phyloP scores from a whole-genome alignment of 2,797 vertebrate genomes.

The Semotilus atromaculatus region DNA sequence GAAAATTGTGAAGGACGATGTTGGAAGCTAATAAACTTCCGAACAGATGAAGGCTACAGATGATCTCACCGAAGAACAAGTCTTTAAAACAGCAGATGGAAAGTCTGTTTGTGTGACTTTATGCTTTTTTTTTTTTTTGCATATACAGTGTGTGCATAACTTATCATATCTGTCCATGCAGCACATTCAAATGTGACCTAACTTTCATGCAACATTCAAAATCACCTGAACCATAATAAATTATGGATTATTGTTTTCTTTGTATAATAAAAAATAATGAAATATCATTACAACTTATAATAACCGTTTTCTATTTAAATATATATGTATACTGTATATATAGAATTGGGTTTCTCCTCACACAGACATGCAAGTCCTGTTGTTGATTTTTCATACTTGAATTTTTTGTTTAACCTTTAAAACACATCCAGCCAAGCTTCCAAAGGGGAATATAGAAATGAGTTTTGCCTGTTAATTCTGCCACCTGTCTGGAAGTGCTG shows the following conservation, averaged over 20 bases:
- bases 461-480: conserved; percentile 54
- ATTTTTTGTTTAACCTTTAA: background rate
- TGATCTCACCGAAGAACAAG: conserved; percentile 19
- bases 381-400: background rate
- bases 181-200: background rate
- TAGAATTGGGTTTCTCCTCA: background rate
- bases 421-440: conserved; percentile 3
- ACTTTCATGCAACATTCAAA: background rate
- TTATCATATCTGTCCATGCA: background rate
- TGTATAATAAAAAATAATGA: background rate
- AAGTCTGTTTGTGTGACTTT: conserved; percentile 20
- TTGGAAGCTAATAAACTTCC: conserved; percentile 19
- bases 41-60: conserved; percentile 36
- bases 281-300: background rate
- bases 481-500: conserved; percentile 50
- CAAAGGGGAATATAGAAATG: background rate
- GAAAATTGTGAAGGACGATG: conserved; percentile 14
- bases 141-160: background rate
- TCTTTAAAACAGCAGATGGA: conserved; percentile 42
- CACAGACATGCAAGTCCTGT: background rate
- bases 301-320: no score
- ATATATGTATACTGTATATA: no score
- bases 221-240: background rate
- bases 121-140: background rate
- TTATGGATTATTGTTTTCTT: background rate